phyloP scores from a whole-genome alignment of 2,797 vertebrate species.

The Odontamblyopus lacepedii region DNA sequence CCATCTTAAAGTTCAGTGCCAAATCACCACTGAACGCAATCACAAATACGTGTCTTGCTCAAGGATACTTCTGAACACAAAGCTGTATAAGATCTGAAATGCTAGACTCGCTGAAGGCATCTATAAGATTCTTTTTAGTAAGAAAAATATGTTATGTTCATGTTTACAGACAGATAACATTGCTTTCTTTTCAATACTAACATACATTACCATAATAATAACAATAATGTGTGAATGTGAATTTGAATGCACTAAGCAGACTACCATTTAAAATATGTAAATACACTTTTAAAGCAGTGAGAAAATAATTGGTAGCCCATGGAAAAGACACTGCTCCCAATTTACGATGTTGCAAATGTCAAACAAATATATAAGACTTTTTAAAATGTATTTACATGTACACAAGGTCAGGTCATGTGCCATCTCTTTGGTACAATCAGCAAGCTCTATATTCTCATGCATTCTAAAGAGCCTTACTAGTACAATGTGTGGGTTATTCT shows the following conservation, averaged over 20 bases:
- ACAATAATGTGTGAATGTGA: neutral
- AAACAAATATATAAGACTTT: neutral
- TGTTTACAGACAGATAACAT: too few relatives aligned
- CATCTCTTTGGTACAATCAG: neutral
- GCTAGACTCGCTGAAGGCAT: neutral
- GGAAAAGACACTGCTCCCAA: neutral
- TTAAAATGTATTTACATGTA: neutral
- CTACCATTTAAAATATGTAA: neutral
- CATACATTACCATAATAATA: neutral
- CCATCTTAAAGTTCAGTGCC: neutral
- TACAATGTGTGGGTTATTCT: too few relatives aligned
- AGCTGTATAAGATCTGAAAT: neutral
- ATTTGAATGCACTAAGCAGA: neutral
- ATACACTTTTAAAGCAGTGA: neutral
- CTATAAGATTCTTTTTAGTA: neutral
- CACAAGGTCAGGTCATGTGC: neutral
- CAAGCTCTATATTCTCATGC: neutral
- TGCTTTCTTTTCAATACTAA: too few relatives aligned
- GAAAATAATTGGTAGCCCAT: constrained; percentile 1
- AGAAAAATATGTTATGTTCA: too few relatives aligned
- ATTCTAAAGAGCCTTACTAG: neutral
- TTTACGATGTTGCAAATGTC: neutral
- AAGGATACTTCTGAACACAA: neutral
- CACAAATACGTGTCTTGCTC: neutral
- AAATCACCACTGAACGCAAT: neutral